phyloP scores from a whole-genome alignment of 2,113 vertebrate species.

The Spermophilus dauricus region DNA sequence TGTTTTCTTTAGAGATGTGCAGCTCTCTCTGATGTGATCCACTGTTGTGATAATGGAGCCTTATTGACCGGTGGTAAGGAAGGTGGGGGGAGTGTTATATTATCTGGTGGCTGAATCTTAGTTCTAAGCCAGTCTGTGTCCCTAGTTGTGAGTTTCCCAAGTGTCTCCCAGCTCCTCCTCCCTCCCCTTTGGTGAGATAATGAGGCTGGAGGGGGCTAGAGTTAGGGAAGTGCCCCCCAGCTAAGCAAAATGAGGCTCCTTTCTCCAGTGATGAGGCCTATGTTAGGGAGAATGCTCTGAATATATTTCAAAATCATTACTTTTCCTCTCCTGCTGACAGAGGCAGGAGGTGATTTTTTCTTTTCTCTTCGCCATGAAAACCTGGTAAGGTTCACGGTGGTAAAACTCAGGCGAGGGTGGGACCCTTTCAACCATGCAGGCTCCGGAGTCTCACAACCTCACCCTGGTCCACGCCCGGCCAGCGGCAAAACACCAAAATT shows the following conservation, averaged over 20 bases:
- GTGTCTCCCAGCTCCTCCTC: not conserved
- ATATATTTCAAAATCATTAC: not conserved
- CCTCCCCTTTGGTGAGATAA: not conserved
- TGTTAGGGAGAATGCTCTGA: not conserved
- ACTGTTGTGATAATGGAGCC: not conserved
- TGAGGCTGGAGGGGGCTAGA: not conserved
- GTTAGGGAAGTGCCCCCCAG: not conserved
- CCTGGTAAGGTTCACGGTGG: not conserved
- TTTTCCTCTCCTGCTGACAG: not conserved
- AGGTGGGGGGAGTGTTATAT: not conserved
- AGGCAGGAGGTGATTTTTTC: not conserved
- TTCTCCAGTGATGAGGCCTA: not conserved
- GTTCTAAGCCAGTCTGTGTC: not conserved
- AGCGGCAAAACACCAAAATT: not conserved
- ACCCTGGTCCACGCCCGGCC: not conserved
- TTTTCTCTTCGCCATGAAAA: not conserved
- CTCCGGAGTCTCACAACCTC: too few species aligned
- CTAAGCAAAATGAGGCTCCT: not conserved
- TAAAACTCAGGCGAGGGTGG: not conserved
- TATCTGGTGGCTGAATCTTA: not conserved
- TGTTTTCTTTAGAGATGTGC: not conserved
- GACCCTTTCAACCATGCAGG: not conserved
- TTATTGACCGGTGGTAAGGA: not conserved
- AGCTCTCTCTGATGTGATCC: not conserved
- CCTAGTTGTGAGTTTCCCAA: not conserved